Base-by-base conservation (phyloP, 2,888 invertebrate species). In the Noctua comes region DNA sequence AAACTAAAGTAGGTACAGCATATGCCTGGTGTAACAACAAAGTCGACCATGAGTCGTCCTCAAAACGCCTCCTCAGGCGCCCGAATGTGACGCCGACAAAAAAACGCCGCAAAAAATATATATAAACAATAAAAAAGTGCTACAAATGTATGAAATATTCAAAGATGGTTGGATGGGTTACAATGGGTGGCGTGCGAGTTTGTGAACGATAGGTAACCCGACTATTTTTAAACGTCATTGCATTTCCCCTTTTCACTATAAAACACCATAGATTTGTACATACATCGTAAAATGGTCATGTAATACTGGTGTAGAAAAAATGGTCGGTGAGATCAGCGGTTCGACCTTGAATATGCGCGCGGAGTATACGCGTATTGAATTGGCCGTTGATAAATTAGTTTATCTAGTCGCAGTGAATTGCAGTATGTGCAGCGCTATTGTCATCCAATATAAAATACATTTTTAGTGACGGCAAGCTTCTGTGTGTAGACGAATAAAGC, bases 251-350 rank as follows among this genome's bases (percentile, higher is more conserved):
- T 64, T 80, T 79, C 72, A 62, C 57, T 83, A 83, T 51, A 40
- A 72, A 54, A 76, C 78, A 74, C 83, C 89, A 87, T 88, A 84
- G 77, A 88, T 77, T 83, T 69, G 70, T 31, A 5, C 18, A 71
- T 51, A 68, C 90, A 81, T 92, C 90, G 92, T 74, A 91, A 95
- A 90, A 85, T 90, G 86, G 93, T 90, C 90, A 90, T 85, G 86
- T 95, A 90, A 93, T 92, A 93, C 88, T 91, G 87, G 85, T 89
- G 86, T 91, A 92, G 91, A 94, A 94, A 95, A 95, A 95, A 91
- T 93, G 90, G 91, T 82, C 90, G 94, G 94, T 96, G 96, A 96
- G 96, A 96, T 96, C 96, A 96, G 91, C 93, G 81, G 54, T 65
- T 51, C 88, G 94, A 90, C 96, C 96, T 96, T 96, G 95, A 90